Evolutionary conservation across 1,140 invertebrate species (phyloP).

Genomic region (Drosophila micromelanica): DNA sequence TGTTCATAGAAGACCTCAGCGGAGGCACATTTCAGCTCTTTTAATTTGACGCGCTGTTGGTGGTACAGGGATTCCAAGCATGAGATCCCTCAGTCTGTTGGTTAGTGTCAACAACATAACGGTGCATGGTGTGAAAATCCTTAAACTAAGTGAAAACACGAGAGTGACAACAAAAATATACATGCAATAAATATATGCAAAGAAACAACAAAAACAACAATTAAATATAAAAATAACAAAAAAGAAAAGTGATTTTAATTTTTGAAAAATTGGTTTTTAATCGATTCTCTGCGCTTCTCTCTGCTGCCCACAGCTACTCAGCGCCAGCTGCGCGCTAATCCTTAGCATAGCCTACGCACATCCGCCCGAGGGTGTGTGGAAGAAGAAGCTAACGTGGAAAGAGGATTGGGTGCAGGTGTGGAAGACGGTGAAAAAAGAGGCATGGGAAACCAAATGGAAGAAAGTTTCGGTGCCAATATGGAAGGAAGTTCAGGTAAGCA

Average conservation of each 20-base stretch:
- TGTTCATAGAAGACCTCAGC: slow-evolving; percentile 84
- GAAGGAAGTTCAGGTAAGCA: slow-evolving; percentile 87
- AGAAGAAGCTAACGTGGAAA: slow-evolving; percentile 91
- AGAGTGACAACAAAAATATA: slow-evolving; percentile 7
- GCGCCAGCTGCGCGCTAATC: slow-evolving; percentile 83
- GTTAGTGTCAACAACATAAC: slow-evolving; percentile 63
- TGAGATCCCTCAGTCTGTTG: slow-evolving; percentile 84
- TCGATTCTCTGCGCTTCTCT: slow-evolving; percentile 18
- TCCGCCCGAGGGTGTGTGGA: slow-evolving; percentile 88
- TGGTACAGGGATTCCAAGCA: slow-evolving; percentile 80
- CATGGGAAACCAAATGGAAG: slow-evolving; percentile 87
- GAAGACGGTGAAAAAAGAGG: slow-evolving; percentile 90
- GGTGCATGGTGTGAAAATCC: slow-evolving; percentile 15
- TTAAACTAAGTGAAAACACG: slow-evolving; percentile 15
- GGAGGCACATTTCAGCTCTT: slow-evolving; percentile 81
- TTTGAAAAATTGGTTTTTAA: slow-evolving; percentile 15
- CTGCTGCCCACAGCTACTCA: slow-evolving; percentile 65
- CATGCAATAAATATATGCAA: background rate
- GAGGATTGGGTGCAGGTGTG: slow-evolving; percentile 89
- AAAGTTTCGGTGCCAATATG: slow-evolving; percentile 88
- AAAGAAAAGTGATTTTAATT: slow-evolving; percentile 7
- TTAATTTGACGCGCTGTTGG: slow-evolving; percentile 79
- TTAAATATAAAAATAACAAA: background rate
- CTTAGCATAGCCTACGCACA: slow-evolving; percentile 81
- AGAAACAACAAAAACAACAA: slow-evolving; percentile 1